phyloP scores from a whole-genome alignment of 2,797 vertebrate genomes.

The Simalia tracyae region DNA sequence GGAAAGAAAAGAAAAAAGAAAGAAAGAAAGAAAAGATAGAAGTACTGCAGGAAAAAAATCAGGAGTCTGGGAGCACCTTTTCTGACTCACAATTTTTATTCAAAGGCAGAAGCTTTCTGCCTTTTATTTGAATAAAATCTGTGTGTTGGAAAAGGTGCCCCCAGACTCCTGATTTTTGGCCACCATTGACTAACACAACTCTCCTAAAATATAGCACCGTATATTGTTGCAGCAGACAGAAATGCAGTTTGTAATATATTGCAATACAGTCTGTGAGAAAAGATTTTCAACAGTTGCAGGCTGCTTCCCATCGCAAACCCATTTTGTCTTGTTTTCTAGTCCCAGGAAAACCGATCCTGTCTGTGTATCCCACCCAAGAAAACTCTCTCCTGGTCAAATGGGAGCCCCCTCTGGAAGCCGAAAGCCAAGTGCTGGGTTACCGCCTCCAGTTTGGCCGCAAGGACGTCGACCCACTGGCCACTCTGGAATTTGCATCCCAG shows the following conservation, averaged over 20 bases:
- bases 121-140: not conserved
- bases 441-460: constrained; percentile 91
- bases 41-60: not conserved
- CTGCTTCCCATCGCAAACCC: not conserved
- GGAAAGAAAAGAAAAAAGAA: not conserved
- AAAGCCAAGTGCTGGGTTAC: constrained; percentile 89
- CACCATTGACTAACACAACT: not conserved
- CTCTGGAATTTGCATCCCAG: constrained; percentile 85
- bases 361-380: constrained; percentile 86
- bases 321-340: constrained; percentile 73
- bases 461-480: constrained; percentile 84
- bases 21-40: not conserved
- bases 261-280: not conserved
- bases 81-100: not conserved
- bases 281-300: not conserved
- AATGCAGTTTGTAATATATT: not conserved
- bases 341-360: constrained; percentile 88
- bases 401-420: constrained; percentile 78
- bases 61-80: not conserved
- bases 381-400: constrained; percentile 86
- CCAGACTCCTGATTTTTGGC: not conserved
- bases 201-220: not conserved
- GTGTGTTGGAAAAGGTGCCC: not conserved
- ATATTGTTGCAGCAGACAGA: not conserved
- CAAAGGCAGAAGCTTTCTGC: not conserved